These are phyloP conservation scores for Xiphophorus maculatus DNA, from an alignment of 2,113 vertebrate species.

Conservation along the genomic window DNA sequence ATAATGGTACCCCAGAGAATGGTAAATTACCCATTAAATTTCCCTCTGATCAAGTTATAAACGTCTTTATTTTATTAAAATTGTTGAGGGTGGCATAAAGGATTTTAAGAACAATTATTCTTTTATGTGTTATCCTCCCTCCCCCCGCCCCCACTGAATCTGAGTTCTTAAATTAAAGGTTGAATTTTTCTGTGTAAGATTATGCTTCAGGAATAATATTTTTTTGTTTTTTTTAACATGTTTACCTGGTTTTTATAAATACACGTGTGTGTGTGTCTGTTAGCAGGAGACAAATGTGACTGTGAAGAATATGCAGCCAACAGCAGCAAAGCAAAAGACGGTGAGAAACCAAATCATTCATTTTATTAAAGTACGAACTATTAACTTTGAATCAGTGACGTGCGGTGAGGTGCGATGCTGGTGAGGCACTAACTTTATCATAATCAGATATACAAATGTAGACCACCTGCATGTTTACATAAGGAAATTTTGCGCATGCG, in stretches of 20 bases:
- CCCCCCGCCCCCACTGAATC: neutral
- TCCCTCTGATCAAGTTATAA: no score
- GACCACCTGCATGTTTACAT: no score
- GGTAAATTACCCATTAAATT: no score
- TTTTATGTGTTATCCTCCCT: no score
- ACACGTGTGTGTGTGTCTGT: slow-evolving; percentile 6
- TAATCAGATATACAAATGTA: no score
- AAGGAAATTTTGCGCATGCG: no score
- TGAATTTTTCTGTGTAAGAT: neutral
- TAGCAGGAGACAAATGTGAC: slow-evolving; percentile 39
- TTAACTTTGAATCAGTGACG: neutral
- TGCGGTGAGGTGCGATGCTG: no score
- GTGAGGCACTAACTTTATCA: no score
- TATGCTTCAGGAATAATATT: neutral
- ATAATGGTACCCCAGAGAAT: no score
- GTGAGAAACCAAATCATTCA: slow-evolving; percentile 41
- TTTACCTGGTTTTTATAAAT: neutral
- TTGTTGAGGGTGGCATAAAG: no score
- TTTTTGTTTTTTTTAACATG: neutral
- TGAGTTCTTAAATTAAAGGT: neutral
- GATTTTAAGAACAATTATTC: no score
- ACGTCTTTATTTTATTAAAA: no score
- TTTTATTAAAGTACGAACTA: neutral
- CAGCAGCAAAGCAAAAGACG: slow-evolving; percentile 34
- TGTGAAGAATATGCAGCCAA: slow-evolving; percentile 10